Evolutionary conservation across 2,113 vertebrate genomes (phyloP), one percentile per base, ranked within the genome.

Genomic region (Brachypodius melanocephalos): DNA sequence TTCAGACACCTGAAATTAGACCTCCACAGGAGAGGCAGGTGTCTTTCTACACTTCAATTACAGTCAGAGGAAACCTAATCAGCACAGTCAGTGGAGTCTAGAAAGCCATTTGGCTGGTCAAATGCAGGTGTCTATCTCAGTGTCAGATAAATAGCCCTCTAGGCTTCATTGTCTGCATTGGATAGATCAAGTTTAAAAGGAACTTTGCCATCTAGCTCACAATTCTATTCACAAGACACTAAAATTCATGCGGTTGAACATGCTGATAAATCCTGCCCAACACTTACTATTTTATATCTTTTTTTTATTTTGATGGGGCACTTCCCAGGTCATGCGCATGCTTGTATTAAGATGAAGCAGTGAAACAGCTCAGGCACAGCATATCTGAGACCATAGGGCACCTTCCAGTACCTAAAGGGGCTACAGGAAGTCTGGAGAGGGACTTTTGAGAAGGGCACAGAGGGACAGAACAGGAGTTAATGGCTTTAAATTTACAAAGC

Each of bases 61-160:
- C n/a, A 79, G 93, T 57, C 81, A 79, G 90, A 89, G 78, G 52
- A 89, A 58, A 95, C 69, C 58, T 93, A 96, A 96, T 95, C 88
- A 94, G 45, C 92, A 82, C 87, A 90, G 95, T 40, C 66, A 82
- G 54, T 73, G 48, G 63, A 96, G 82, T 93, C 92, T 82, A 69
- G 58, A 93, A 96, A 96, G n/a, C 62, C 88, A 90, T 94, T 93
- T 95, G 45, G 62, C 66, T 73, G 90, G 73, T 49, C 85, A 83
- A 79, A 93, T 54, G 75, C 31, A 72, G 58, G 74, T 89, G 67
- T 73, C 85, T 76, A 13, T 74, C 68, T 79, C 74, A 91, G 71
- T 62, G 78, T 76, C 85, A 63, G 66, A 88, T 34, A 94, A 94
- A 91, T 24, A 91, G 42, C 45, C 63, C 57, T 68, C 62, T 67